Base-by-base conservation (phyloP, 1,140 invertebrate species). In the Stegodyphus dumicola region DNA sequence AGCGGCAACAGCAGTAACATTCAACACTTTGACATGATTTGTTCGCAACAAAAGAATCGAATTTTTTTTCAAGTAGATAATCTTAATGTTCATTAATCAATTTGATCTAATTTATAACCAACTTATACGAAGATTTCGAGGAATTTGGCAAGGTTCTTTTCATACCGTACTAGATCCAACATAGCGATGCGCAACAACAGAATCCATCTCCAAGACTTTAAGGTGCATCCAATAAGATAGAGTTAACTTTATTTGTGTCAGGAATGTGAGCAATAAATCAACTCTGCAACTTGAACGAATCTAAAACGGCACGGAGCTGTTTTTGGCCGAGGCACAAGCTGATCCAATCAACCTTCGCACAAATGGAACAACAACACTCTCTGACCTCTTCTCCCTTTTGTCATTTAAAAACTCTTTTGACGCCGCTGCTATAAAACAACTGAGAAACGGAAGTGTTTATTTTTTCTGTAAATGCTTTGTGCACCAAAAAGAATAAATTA, bases 221-320 rank as follows among this genome's bases (percentile, higher is more conserved):
- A 60, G 77, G 67, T 70, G 54, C 56, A 48, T 17, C 11, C 49
- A 17, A 79, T 69, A 15, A 70, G 77, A 79, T 69, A 70, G 54
- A 79, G 77, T 79, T 70, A 53, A 51, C 52, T 79, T 79, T 79
- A 79, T 79, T 79, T 78, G 52, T 49, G 52, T 70, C 52, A 79
- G 53, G 77, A 70, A 79, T 79, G 77, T 10, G 51, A 66, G 65
- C 53, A 70, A 79, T 79, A 70, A 79, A 79, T 79, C 66, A 79
- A 60, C 65, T 49, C 51, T n/a, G 77, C 65, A 79, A 56, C 77
- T 53, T 56, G 64, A 79, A 79, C 67, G 77, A 53, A 79, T 79
- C 67, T 48, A 54, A 70, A 79, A 51, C 76, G 77, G 49, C n/a
- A n/a, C 51, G 51, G 15, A 56, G 11, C 65, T 70, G 7, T 15